A percentile compares a stretch with the other conserved stretches of the same genome.
These are phyloP conservation scores for Syrphus vitripennis DNA, from an alignment of 2,888 invertebrate genomes.

Conservation along the genomic window DNA sequence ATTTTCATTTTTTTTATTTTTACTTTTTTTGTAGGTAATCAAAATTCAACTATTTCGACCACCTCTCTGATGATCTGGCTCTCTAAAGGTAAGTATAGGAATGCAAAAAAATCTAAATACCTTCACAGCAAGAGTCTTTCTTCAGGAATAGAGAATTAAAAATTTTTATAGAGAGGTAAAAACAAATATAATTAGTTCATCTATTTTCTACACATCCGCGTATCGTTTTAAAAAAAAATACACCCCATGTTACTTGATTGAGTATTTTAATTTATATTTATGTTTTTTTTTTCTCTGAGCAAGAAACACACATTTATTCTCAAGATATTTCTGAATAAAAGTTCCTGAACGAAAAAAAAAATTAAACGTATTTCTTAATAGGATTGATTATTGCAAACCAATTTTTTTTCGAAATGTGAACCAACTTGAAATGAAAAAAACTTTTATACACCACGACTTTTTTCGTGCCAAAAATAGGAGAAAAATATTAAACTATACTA, in stretches of 20 bases:
- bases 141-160: conserved; percentile 19
- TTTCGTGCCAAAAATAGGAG: no score
- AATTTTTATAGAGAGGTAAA: neutral
- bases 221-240: neutral
- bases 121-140: neutral
- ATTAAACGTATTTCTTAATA: no score
- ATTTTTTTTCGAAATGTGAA: no score
- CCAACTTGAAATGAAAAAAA: no score
- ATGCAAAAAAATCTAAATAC: neutral
- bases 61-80: neutral
- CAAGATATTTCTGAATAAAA: no score
- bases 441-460: no score
- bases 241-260: neutral
- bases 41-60: neutral
- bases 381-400: no score
- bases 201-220: conserved; percentile 46
- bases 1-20: no score
- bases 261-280: neutral
- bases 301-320: no score
- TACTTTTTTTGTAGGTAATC: neutral
- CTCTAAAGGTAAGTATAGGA: neutral
- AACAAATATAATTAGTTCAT: conserved; percentile 47
- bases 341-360: no score
- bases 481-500: no score
- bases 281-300: no score